Evolutionary conservation across 2,888 invertebrate species (phyloP).

Genomic region (Tholera decimalis): DNA sequence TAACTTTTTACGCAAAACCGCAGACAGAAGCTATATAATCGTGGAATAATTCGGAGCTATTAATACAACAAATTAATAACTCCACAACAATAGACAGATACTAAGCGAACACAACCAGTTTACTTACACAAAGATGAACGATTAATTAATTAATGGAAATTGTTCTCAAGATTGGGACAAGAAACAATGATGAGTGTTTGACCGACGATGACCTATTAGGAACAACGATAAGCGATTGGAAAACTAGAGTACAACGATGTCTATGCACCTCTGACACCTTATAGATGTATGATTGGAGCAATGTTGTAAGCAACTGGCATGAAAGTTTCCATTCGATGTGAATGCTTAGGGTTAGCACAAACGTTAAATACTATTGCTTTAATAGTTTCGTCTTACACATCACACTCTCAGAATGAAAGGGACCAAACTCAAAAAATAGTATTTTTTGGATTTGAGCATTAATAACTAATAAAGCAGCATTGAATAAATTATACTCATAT

Average conservation of each 20-base stretch:
- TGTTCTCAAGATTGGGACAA: conserved; percentile 46
- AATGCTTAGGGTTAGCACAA: conserved; percentile 3
- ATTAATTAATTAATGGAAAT: conserved; percentile 44
- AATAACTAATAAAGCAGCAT: no score
- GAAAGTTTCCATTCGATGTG: conserved; percentile 47
- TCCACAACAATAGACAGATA: conserved; percentile 30
- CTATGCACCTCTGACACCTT: conserved; percentile 23
- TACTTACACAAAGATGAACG: conserved; percentile 14
- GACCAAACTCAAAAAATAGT: no score
- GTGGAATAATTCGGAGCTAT: conserved; percentile 43
- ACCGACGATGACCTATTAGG: conserved; percentile 24
- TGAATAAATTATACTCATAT: no score
- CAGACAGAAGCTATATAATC: neutral
- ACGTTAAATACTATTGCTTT: no score
- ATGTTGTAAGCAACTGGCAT: conserved; percentile 19
- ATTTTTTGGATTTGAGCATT: no score
- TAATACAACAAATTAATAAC: conserved; percentile 19
- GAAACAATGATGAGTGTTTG: conserved; percentile 40
- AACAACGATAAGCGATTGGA: conserved; percentile 33
- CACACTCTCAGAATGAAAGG: no score
- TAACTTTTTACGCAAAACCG: no score
- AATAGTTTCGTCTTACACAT: no score
- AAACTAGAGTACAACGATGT: conserved; percentile 26
- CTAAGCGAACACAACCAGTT: conserved; percentile 21
- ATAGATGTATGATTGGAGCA: conserved; percentile 43